These are phyloP conservation scores for Priocnemis perturbator DNA, from an alignment of 2,888 invertebrate species.

Conservation along the genomic window DNA sequence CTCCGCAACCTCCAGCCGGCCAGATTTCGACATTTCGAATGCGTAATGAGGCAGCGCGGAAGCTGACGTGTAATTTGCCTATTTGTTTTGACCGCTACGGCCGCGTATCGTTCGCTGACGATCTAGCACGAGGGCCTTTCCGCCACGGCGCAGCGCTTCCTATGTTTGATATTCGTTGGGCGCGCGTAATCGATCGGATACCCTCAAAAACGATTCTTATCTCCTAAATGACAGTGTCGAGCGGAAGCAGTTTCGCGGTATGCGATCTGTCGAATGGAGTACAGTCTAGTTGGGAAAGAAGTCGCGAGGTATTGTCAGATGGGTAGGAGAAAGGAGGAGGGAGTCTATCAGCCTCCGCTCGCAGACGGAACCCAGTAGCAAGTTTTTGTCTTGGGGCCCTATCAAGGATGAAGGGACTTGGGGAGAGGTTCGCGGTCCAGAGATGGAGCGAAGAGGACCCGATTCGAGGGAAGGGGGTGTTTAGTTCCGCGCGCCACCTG, in stretches of 20 bases:
- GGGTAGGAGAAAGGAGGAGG: constrained; percentile 18
- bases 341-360: constrained; percentile 45
- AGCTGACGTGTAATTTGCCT: constrained; percentile 23
- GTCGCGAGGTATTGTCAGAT: background rate
- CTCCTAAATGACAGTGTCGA: too few relatives aligned
- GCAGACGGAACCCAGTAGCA: constrained; percentile 63
- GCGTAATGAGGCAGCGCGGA: constrained; percentile 19
- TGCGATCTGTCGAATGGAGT: constrained; percentile 9
- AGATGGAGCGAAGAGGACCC: constrained; percentile 13
- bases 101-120: too few relatives aligned
- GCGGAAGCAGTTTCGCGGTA: background rate
- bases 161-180: background rate
- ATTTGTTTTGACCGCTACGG: too few relatives aligned
- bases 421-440: constrained; percentile 30
- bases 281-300: background rate
- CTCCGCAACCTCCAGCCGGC: constrained; percentile 11
- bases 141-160: too few relatives aligned
- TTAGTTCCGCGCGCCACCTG: constrained; percentile 72
- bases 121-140: too few relatives aligned
- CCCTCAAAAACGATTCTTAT: too few relatives aligned
- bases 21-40: constrained; percentile 27
- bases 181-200: background rate
- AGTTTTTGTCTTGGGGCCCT: constrained; percentile 63
- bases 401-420: constrained; percentile 39
- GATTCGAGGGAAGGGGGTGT: constrained; percentile 59